These are phyloP conservation scores for Cuniculus paca DNA, from an alignment of 2,797 vertebrate genomes.

Conservation along the genomic window DNA sequence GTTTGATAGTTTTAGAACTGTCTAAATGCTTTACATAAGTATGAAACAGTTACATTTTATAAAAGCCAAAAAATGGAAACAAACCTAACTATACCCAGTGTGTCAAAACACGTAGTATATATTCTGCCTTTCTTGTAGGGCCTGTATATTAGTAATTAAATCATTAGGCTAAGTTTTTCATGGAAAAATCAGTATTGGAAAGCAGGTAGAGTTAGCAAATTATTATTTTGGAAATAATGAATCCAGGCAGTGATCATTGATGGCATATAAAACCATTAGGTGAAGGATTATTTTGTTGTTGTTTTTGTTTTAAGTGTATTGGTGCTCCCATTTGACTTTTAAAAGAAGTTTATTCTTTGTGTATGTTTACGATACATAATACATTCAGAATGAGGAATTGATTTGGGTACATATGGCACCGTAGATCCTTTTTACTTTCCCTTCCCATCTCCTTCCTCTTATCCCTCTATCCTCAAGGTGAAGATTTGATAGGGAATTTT, in stretches of 20 bases:
- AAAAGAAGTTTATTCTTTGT: not conserved
- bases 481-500: not conserved
- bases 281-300: not conserved
- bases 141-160: not conserved
- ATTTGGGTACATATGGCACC: not conserved
- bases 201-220: not conserved
- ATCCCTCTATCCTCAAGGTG: not conserved
- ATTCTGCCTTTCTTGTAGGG: not conserved
- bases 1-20: not conserved
- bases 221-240: not conserved
- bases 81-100: not conserved
- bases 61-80: not conserved
- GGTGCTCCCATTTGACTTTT: not conserved
- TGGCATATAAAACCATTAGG: not conserved
- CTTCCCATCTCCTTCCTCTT: not conserved
- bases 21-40: not conserved
- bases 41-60: not conserved
- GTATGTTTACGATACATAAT: not conserved
- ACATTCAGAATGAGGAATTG: not conserved
- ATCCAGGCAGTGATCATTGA: not conserved
- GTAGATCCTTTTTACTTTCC: not conserved
- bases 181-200: not conserved
- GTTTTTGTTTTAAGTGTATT: not conserved
- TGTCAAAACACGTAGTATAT: not conserved
- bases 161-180: not conserved